Conservation (phyloP, 2,797 vertebrate species). For the Artibeus lituratus region DNA sequence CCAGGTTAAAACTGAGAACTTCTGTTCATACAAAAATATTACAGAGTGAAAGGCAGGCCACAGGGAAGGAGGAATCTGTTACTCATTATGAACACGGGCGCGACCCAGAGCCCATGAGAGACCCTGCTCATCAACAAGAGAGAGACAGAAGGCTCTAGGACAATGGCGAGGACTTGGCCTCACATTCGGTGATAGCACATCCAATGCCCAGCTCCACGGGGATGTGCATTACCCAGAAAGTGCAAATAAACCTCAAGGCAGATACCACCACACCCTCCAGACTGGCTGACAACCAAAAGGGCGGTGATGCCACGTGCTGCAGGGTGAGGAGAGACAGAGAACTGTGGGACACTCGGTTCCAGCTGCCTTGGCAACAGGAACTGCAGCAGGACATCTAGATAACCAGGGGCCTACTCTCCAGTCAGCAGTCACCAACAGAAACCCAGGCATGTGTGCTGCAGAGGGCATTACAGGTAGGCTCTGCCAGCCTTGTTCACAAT, state of each 20-base stretch:
- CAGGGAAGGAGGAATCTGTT: background rate
- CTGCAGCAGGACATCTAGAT: background rate
- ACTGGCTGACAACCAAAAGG: background rate
- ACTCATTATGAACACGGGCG: accelerated
- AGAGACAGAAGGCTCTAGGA: background rate
- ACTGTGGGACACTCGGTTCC: background rate
- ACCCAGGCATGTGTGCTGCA: background rate
- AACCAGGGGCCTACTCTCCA: background rate
- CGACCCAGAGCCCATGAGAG: background rate
- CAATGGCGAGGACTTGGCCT: background rate
- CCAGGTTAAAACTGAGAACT: background rate
- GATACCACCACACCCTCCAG: background rate
- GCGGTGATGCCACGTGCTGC: background rate
- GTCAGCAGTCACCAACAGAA: background rate
- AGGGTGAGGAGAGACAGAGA: background rate
- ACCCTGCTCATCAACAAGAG: background rate
- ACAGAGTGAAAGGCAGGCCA: background rate
- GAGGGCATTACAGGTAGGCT: background rate
- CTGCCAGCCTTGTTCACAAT: background rate
- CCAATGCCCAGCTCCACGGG: background rate
- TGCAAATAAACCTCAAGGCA: background rate
- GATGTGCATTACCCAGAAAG: background rate
- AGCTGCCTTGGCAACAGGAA: background rate
- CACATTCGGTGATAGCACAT: background rate
- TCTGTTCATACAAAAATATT: background rate